phyloP scores from a whole-genome alignment of 1,140 invertebrate species.

The Pemphigus obesinymphae region DNA sequence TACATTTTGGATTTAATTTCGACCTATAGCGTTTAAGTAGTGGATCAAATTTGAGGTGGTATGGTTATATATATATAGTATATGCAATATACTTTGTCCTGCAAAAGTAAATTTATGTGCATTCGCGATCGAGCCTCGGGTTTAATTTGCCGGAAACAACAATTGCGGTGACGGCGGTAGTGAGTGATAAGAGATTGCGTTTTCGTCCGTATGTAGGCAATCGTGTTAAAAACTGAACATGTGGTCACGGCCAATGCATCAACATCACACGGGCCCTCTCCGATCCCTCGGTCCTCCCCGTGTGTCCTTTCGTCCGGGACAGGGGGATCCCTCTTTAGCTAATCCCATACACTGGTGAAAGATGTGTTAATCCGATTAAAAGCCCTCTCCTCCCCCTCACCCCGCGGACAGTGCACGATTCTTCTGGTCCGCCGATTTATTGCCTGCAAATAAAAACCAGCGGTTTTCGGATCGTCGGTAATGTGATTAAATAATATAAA shows the following conservation, averaged over 20 bases:
- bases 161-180: not conserved
- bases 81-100: not conserved
- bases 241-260: constrained; percentile 36
- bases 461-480: not conserved
- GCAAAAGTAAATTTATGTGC: constrained; percentile 27
- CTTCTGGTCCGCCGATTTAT: constrained; percentile 34
- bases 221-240: constrained; percentile 36
- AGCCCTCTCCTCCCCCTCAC: not conserved
- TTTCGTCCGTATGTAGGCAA: not conserved
- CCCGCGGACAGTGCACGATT: not conserved
- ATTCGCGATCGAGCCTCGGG: constrained; percentile 2
- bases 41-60: not conserved
- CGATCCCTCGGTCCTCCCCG: not conserved
- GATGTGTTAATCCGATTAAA: constrained; percentile 38
- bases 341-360: constrained; percentile 16
- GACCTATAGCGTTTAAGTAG: not conserved
- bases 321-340: constrained; percentile 19
- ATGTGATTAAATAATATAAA: constrained; percentile 32
- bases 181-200: constrained; percentile 23
- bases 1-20: too few relatives aligned
- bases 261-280: constrained; percentile 2
- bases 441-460: not conserved
- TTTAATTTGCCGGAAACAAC: constrained; percentile 31
- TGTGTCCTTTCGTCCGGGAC: accelerated
- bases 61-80: not conserved